Base-by-base conservation (phyloP, 2,797 vertebrate genomes). In the Echiichthys vipera region DNA sequence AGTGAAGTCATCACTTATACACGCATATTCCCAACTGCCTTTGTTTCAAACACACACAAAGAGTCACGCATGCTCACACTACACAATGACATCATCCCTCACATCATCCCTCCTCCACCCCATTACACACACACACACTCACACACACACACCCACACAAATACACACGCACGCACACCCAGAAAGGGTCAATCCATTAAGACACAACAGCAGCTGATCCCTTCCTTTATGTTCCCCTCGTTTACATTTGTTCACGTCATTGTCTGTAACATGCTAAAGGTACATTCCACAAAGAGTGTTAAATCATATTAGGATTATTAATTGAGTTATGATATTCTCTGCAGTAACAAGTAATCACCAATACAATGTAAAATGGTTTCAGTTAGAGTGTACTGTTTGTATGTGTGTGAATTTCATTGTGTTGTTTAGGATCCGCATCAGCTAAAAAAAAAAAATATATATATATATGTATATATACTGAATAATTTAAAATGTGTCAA, bases 61-160 rank as follows among this genome's bases (percentile, higher is more conserved):
- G 53, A 83, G 77, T 84, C 87, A 89, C 87, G 88, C 91, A 91
- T 89, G 88, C 91, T 89, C 91, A 90, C 84, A 89, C 78, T 46
- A 47, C 83, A 85, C 86, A 66, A 94, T 95, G 93, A 95, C 92
- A 91, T 95, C 93, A 95, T 93, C 91, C 84, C 76, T 84, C 80
- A 86, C 74, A 67, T 74, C 71, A 45, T 58, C 76, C 80, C 78
- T 66, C 80, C 86, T 71, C n/a, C n/a, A n/a, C n/a, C n/a, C n/a
- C n/a, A n/a, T n/a, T 11, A 34, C 32, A 34, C 30, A 30, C 30
- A 34, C 30, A 30, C 51, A 65, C 34, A 65, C 63, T 45, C 34
- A 58, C 43, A 57, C 64, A 54, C 51, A 56, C 51, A 34, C 64
- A 66, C 64, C 55, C 64, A 34, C 40, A 55, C 64, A 47, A 42